Conservation (phyloP, 2,888 invertebrate genomes). For the Dichetophora obliterata region DNA sequence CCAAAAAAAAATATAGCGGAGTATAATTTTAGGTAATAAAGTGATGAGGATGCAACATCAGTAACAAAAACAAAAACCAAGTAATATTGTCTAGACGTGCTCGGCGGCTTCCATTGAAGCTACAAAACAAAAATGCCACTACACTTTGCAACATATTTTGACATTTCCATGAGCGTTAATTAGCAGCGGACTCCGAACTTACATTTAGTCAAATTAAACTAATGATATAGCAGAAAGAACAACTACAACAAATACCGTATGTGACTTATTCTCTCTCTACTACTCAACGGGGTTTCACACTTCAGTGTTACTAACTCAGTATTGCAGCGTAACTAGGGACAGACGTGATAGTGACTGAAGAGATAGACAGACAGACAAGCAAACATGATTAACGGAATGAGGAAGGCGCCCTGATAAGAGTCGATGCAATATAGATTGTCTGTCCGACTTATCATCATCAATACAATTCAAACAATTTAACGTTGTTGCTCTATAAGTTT, state of each 20-base stretch:
- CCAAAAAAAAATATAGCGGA: conserved; percentile 59
- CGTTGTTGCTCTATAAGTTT: background rate
- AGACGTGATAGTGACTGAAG: background rate
- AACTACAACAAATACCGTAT: conserved; percentile 11
- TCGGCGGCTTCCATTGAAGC: conserved; percentile 56
- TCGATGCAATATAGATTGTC: background rate
- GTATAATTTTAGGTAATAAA: conserved; percentile 56
- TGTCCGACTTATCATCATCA: background rate
- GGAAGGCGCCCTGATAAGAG: conserved; percentile 23
- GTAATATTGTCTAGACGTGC: conserved; percentile 14
- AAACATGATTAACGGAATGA: background rate
- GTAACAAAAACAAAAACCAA: conserved; percentile 31
- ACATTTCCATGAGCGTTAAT: conserved; percentile 15
- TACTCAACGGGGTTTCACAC: conserved; percentile 1
- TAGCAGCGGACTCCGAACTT: background rate
- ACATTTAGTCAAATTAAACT: conserved; percentile 9
- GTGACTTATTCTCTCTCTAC: background rate
- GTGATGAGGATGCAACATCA: conserved; percentile 7
- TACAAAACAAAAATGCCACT: background rate
- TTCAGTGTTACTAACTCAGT: background rate
- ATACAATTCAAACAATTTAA: background rate
- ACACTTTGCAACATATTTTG: conserved; percentile 25
- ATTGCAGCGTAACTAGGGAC: too few relatives aligned
- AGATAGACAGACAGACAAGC: background rate
- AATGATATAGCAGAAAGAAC: background rate